phyloP scores from a whole-genome alignment of 2,113 vertebrate species.

The Notiomystis cincta region DNA sequence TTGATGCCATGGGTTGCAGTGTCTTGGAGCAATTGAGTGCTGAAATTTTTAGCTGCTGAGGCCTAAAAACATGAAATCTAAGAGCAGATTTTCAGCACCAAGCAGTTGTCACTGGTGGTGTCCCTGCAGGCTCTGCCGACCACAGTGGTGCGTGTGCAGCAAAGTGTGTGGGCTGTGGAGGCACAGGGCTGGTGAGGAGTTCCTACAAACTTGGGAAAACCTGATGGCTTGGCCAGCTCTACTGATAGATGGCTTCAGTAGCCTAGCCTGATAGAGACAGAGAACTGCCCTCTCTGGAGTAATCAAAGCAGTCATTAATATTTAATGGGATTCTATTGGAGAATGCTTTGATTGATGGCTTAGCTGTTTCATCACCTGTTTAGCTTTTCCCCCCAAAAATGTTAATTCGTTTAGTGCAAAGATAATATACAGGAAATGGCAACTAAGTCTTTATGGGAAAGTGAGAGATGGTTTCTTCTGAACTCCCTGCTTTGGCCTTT shows the following conservation, averaged over 20 bases:
- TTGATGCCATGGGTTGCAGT: background rate
- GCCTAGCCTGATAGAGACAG: background rate
- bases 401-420: background rate
- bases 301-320: background rate
- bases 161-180: accelerated
- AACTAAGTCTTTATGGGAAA: background rate
- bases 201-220: background rate
- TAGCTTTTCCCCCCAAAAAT: background rate
- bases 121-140: background rate
- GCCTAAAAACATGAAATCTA: accelerated
- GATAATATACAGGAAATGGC: background rate
- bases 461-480: background rate
- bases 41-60: background rate
- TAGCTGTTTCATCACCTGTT: background rate
- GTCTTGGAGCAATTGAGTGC: background rate
- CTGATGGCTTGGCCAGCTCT: background rate
- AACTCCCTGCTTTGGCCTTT: background rate
- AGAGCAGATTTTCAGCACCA: background rate
- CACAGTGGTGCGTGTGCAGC: accelerated
- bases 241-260: background rate
- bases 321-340: background rate
- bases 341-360: background rate
- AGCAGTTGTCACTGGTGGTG: background rate
- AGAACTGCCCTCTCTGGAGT: background rate
- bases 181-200: background rate